These are phyloP conservation scores for Mastigias papua DNA, from an alignment of 30 jellyfish, hydroid and myxozoan species.

Conservation along the genomic window DNA sequence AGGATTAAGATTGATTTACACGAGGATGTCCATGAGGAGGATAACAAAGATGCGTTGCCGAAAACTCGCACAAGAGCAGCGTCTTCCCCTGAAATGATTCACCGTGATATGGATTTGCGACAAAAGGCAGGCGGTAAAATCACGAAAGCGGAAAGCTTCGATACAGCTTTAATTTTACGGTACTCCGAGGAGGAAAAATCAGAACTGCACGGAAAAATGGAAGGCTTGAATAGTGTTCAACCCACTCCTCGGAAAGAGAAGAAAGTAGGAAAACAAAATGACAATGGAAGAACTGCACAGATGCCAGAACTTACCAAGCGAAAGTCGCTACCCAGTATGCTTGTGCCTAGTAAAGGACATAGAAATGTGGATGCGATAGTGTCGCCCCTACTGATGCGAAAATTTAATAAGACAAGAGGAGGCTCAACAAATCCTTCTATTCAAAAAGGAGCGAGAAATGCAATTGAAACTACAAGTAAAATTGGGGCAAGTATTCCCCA, in stretches of 20 bases:
- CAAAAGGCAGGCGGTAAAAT: neutral
- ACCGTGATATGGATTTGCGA: neutral
- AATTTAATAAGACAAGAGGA: neutral
- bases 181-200: neutral
- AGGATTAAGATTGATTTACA: constrained; percentile 29
- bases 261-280: neutral
- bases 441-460: neutral
- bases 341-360: neutral
- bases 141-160: neutral
- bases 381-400: constrained; percentile 16
- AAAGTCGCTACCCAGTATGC: neutral
- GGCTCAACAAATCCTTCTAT: neutral
- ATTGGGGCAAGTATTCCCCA: neutral
- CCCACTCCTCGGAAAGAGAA: neutral
- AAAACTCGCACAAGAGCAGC: neutral
- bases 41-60: neutral
- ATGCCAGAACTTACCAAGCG: neutral
- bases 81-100: neutral
- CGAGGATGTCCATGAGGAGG: neutral
- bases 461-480: neutral
- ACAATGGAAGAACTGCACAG: neutral
- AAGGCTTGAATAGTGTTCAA: neutral
- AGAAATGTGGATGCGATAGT: constrained; percentile 19
- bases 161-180: neutral
- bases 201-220: neutral